phyloP scores from a whole-genome alignment of 2,113 vertebrate species.

The Morone chrysops region DNA sequence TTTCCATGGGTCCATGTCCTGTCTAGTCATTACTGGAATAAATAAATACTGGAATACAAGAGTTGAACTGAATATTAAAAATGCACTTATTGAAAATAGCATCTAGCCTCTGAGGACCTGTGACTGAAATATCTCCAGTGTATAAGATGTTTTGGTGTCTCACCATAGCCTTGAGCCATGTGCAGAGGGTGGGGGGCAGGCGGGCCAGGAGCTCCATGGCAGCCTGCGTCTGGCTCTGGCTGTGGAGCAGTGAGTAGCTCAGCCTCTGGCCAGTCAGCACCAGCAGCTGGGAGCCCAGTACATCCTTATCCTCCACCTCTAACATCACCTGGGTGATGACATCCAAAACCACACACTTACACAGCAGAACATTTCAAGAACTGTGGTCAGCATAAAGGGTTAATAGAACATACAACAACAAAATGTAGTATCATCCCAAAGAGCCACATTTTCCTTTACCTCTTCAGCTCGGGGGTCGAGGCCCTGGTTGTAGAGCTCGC shows the following conservation, averaged over 20 bases:
- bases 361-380: neutral
- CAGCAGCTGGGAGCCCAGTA: conserved; percentile 95
- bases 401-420: too few relatives aligned
- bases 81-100: neutral
- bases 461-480: conserved; percentile 92
- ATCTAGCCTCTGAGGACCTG: neutral
- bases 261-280: conserved; percentile 93
- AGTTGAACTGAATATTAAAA: neutral
- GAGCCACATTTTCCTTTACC: conserved; percentile 84
- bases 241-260: conserved; percentile 89
- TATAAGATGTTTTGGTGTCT: conserved; percentile 37
- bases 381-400: neutral
- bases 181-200: conserved; percentile 93
- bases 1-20: neutral
- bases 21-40: too few relatives aligned
- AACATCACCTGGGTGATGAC: conserved; percentile 87
- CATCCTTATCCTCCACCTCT: conserved; percentile 94
- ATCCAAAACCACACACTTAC: neutral
- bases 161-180: conserved; percentile 99
- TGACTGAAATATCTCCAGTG: neutral
- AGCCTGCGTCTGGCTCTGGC: conserved; percentile 88
- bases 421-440: neutral
- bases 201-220: conserved; percentile 94
- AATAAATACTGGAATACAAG: neutral
- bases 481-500: conserved; percentile 94